Evolutionary conservation across 2,888 invertebrate species (phyloP).

Genomic region (Ochropacha duplaris): DNA sequence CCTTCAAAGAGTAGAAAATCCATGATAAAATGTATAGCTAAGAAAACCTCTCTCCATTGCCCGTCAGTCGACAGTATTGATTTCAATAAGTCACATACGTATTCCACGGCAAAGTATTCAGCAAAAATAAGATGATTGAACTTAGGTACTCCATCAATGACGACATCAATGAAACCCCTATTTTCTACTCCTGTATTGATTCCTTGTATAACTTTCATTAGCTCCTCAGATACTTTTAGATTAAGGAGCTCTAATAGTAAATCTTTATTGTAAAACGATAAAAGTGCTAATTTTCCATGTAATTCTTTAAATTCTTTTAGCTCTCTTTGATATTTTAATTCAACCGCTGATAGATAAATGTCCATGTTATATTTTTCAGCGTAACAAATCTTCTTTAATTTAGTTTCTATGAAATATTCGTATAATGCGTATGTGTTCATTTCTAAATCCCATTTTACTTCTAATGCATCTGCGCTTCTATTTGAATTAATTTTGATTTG

Average conservation of each 20-base stretch:
- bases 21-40: not conserved
- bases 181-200: conserved; percentile 16
- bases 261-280: conserved; percentile 10
- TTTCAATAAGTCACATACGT: conserved; percentile 18
- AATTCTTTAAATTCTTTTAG: conserved; percentile 10
- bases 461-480: not conserved
- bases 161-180: conserved; percentile 15
- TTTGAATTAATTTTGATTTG: conserved; percentile 5
- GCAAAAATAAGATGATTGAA: conserved; percentile 18
- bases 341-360: conserved; percentile 12
- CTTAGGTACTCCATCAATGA: conserved; percentile 11
- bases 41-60: not conserved
- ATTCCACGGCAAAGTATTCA: conserved; percentile 20
- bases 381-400: conserved; percentile 16
- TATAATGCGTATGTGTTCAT: conserved; percentile 14
- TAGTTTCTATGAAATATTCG: conserved; percentile 16
- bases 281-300: conserved; percentile 20
- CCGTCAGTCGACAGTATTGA: not conserved
- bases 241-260: not conserved
- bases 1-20: not conserved
- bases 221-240: not conserved
- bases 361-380: conserved; percentile 19
- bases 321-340: conserved; percentile 16
- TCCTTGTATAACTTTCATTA: not conserved
- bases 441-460: conserved; percentile 14